Conservation (phyloP, 2,888 invertebrate genomes). For the Parthenolecanium corni region DNA sequence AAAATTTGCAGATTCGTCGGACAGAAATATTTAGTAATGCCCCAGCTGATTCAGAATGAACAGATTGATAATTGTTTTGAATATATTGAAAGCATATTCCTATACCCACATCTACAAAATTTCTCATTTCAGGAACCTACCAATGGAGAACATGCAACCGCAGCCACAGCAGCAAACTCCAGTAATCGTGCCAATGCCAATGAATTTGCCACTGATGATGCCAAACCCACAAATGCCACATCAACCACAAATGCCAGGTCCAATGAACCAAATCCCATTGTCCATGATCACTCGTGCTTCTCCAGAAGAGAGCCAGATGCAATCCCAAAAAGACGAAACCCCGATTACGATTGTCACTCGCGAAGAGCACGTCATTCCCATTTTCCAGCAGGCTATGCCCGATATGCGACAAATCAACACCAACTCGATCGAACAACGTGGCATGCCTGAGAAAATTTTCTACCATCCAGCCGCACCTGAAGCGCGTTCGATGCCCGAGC, state of each 20-base stretch:
- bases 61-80: too few relatives aligned
- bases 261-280: constrained; percentile 31
- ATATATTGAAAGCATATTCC: too few relatives aligned
- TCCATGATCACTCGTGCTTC: constrained; percentile 27
- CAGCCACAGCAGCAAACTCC: constrained; percentile 32
- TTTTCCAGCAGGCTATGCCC: constrained; percentile 32
- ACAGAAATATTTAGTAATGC: too few relatives aligned
- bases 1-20: too few relatives aligned
- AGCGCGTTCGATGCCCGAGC: constrained; percentile 12
- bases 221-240: constrained; percentile 33
- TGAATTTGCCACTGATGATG: constrained; percentile 30
- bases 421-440: constrained; percentile 24
- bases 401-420: constrained; percentile 32
- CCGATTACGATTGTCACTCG: constrained; percentile 31
- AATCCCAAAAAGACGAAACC: constrained; percentile 38
- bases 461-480: constrained; percentile 30
- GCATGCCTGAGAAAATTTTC: constrained; percentile 29
- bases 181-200: constrained; percentile 28
- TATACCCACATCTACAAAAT: too few relatives aligned
- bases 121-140: constrained; percentile 41
- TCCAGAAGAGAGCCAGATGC: constrained; percentile 36
- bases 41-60: too few relatives aligned
- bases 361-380: constrained; percentile 33
- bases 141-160: constrained; percentile 45
- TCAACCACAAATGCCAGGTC: constrained; percentile 31